phyloP scores from a whole-genome alignment of 2,888 invertebrate genomes.

The Cataglyphis altisquamis region DNA sequence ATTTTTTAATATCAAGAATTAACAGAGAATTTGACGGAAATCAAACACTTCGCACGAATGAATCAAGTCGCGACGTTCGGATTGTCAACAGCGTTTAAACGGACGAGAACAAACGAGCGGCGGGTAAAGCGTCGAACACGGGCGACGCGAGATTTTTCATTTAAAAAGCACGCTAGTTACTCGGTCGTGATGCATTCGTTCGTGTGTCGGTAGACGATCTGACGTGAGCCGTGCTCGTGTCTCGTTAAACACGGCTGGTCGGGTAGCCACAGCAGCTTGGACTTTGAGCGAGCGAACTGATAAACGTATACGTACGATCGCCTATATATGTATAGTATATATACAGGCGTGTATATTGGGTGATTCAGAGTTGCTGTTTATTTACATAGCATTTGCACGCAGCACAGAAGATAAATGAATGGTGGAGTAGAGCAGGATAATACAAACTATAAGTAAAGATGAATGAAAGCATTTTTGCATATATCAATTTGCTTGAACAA shows the following conservation, averaged over 20 bases:
- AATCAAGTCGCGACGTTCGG: conserved; percentile 33
- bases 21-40: neutral
- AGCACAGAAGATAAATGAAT: conserved; percentile 22
- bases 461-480: conserved; percentile 34
- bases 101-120: conserved; percentile 32
- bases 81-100: conserved; percentile 45
- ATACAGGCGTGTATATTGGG: neutral
- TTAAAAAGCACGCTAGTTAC: conserved; percentile 51
- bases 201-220: conserved; percentile 50
- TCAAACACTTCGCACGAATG: neutral
- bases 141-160: conserved; percentile 46
- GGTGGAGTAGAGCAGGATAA: neutral
- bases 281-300: conserved; percentile 56
- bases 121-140: conserved; percentile 20
- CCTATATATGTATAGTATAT: neutral
- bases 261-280: conserved; percentile 35
- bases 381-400: conserved; percentile 40
- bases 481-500: conserved; percentile 8
- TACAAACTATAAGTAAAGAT: conserved; percentile 5
- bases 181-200: conserved; percentile 43
- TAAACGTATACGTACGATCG: conserved; percentile 27
- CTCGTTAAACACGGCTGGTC: conserved; percentile 59
- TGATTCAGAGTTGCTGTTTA: conserved; percentile 41
- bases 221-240: conserved; percentile 56
- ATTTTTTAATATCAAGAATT: neutral